Evolutionary conservation across 2,113 vertebrate species (phyloP).

Genomic region (Phrynosoma blainvillii): DNA sequence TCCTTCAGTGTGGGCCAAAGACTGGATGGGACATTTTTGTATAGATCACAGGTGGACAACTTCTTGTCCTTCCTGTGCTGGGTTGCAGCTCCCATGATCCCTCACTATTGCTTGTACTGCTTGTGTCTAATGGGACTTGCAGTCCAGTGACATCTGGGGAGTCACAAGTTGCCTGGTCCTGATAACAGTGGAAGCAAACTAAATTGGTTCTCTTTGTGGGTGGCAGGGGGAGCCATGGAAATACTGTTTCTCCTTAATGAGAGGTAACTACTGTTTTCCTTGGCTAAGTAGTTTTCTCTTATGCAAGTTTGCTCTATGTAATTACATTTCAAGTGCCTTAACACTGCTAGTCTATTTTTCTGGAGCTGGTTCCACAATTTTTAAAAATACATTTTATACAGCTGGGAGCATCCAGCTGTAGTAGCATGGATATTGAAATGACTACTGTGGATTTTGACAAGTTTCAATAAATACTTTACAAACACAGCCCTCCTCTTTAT

Average conservation of each 20-base stretch:
- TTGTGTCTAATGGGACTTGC: neutral
- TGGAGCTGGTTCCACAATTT: conserved; percentile 55
- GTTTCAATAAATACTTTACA: conserved; percentile 76
- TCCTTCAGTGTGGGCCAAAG: neutral
- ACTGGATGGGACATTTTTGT: conserved; percentile 15
- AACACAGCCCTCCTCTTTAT: conserved; percentile 48
- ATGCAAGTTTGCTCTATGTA: conserved; percentile 64
- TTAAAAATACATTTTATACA: conserved; percentile 63
- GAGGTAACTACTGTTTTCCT: conserved; percentile 37
- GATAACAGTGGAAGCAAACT: neutral
- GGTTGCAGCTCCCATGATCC: neutral
- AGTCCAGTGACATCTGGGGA: neutral
- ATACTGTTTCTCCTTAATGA: conserved; percentile 9
- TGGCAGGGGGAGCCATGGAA: conserved; percentile 2
- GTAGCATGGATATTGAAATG: conserved; percentile 61
- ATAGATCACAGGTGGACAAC: neutral
- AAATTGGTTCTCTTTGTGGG: conserved; percentile 31
- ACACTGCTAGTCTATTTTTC: conserved; percentile 66
- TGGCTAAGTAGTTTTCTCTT: conserved; percentile 58
- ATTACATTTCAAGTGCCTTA: conserved; percentile 81
- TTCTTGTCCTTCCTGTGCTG: too few relatives aligned
- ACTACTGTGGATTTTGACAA: conserved; percentile 61
- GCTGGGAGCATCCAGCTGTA: conserved; percentile 60
- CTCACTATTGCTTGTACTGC: neutral
- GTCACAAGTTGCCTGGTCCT: neutral